phyloP scores from a whole-genome alignment of 2,113 vertebrate species.

The Lontra canadensis region DNA sequence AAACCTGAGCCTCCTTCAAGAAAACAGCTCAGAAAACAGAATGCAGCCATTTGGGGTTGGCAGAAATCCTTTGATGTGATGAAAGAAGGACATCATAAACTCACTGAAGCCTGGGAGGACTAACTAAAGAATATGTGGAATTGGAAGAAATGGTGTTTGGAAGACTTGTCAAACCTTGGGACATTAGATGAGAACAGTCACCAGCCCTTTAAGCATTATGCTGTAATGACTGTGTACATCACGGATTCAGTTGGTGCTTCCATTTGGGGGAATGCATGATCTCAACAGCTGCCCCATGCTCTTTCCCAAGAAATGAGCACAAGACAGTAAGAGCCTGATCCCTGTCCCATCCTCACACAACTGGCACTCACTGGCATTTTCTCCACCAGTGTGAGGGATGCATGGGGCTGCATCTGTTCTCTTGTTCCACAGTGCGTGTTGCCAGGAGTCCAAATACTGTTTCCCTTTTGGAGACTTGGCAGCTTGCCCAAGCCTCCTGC shows the following conservation, averaged over 20 bases:
- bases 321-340: not conserved
- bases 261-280: not conserved
- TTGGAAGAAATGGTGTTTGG: not conserved
- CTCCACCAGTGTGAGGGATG: not conserved
- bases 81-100: not conserved
- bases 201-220: not conserved
- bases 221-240: accelerated
- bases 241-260: not conserved
- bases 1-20: not conserved
- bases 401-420: not conserved
- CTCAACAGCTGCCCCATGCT: not conserved
- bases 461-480: conserved; percentile 23
- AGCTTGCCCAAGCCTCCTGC: not conserved
- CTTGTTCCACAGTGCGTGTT: not conserved
- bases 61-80: not conserved
- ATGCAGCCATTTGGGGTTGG: not conserved
- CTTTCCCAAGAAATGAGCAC: not conserved
- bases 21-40: conserved; percentile 6
- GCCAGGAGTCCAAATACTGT: not conserved
- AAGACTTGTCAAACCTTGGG: not conserved
- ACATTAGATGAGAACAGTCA: not conserved
- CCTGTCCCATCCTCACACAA: not conserved
- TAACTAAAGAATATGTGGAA: not conserved
- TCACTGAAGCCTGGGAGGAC: not conserved
- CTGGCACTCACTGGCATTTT: not conserved